Evolutionary conservation across 2,113 vertebrate species (phyloP).

Genomic region (Zosterops lateralis): DNA sequence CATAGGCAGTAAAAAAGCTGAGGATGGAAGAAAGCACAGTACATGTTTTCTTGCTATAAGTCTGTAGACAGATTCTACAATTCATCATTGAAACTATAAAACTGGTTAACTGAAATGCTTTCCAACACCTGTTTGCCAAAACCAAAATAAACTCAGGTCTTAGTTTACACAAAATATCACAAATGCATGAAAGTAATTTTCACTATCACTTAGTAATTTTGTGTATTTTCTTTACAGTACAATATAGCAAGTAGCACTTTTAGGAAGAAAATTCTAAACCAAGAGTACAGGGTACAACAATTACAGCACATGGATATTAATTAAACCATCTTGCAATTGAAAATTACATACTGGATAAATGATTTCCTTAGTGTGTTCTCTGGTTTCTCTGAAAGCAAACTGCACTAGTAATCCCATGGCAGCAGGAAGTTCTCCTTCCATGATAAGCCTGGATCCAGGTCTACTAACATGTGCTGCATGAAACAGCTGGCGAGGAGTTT

Average conservation of each 20-base stretch:
- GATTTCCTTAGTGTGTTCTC: slow-evolving; percentile 86
- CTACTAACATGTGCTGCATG: slow-evolving; percentile 83
- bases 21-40: not conserved
- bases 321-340: not conserved
- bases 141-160: not conserved
- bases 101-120: not conserved
- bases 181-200: not conserved
- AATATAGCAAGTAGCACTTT: not conserved
- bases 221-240: not conserved
- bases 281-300: not conserved
- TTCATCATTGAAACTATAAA: not conserved
- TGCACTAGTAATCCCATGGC: slow-evolving; percentile 95
- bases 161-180: not conserved
- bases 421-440: slow-evolving; percentile 93
- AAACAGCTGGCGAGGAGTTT: slow-evolving; percentile 95
- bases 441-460: slow-evolving; percentile 81
- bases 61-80: not conserved
- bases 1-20: not conserved
- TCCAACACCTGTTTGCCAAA: not conserved
- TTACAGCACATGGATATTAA: not conserved
- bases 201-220: not conserved
- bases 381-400: slow-evolving; percentile 92
- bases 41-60: not conserved
- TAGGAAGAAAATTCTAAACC: not conserved
- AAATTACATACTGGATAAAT: slow-evolving; percentile 82